Base-by-base conservation (phyloP, 2,113 vertebrate genomes). In the Chamaea fasciata region DNA sequence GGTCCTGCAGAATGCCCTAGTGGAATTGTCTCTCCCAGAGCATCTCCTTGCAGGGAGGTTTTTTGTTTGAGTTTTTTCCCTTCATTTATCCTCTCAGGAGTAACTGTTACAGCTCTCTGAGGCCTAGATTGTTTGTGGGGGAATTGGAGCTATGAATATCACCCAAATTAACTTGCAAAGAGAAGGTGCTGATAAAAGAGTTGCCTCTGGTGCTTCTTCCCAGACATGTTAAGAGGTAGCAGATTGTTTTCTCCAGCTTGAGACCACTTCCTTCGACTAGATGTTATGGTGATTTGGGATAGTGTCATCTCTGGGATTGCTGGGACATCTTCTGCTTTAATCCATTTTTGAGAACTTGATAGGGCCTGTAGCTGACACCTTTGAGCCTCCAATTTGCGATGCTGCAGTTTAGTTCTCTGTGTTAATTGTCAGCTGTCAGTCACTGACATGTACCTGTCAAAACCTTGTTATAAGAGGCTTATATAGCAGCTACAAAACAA, bases 1-100 rank as follows among this genome's bases (percentile, higher is more conserved):
- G 28, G 10, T 56, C 18, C 60, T 74, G 2, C 12, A 52, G 18
- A 52, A 28, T 21, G 3, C n/a, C 49, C n/a, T 7, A 0, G 0
- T 83, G 26, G 37, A 56, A 23, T 16, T 52, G 6, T 28, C 1
- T 59, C 18, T 88, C 6, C 5, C 11, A 69, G n/a, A 87, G 31
- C 7, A 24, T n/a, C 15, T 68, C 13, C 39, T 64, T 77, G 11
- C 39, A 56, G 22, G 10, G 41, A 26, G 3, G 3, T 10, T 14
- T 22, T 67, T 39, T 52, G 2, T 8, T 62, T 55, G 30, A 11
- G 2, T 0, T 50, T 20, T 26, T 33, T 50, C 2, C 15, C 2
- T 67, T 5, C 6, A 1, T 46, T 75, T 20, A 1, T 56, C 1
- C 3, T 31, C 10, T 64, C 23, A 22, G 65, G 15, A 63, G 24